Evolutionary conservation across 2,113 vertebrate species (phyloP).

Genomic region (Meleagris gallopavo): DNA sequence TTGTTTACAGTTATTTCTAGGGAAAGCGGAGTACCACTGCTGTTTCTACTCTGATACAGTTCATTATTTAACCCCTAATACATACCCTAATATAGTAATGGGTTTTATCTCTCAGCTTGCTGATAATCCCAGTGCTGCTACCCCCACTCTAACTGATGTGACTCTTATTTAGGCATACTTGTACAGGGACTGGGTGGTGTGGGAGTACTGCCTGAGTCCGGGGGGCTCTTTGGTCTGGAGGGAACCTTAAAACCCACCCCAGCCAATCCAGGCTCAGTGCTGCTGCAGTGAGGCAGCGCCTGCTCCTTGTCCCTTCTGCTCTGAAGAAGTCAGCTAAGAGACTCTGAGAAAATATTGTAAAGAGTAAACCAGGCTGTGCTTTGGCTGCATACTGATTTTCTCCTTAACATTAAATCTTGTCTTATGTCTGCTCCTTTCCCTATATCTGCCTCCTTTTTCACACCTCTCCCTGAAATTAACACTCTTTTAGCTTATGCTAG

Average conservation of each 20-base stretch:
- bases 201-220: neutral
- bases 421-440: neutral
- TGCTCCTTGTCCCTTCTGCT: accelerated
- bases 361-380: neutral
- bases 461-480: neutral
- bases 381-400: neutral
- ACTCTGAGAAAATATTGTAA: neutral
- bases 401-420: accelerated
- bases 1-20: neutral
- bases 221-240: accelerated
- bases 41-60: neutral
- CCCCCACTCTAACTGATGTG: neutral
- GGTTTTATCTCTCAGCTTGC: neutral
- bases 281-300: accelerated
- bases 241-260: neutral
- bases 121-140: neutral
- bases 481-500: neutral
- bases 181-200: neutral
- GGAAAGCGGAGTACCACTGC: neutral
- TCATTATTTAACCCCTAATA: neutral
- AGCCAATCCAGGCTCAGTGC: neutral
- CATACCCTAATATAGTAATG: neutral
- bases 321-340: neutral
- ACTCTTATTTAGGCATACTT: neutral
- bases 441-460: neutral